Conservation (phyloP, 2,888 invertebrate species). For the Sarcophaga caerulescens region DNA sequence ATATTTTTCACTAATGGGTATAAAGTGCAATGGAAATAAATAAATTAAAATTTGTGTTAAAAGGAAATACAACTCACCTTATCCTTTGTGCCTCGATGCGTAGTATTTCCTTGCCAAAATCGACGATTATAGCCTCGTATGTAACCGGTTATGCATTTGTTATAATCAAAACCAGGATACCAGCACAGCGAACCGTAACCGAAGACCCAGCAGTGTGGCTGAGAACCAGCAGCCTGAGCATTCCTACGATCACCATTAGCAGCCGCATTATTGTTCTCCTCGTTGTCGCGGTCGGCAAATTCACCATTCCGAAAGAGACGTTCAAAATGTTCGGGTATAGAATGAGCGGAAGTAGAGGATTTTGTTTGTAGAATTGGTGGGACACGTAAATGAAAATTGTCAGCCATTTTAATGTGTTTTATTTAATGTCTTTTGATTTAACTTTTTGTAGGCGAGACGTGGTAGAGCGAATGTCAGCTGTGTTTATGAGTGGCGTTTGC, state of each 20-base stretch:
- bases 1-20: too few species aligned
- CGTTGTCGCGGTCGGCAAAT: conserved; percentile 71
- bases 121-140: conserved; percentile 88
- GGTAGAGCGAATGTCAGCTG: conserved; percentile 67
- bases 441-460: background rate
- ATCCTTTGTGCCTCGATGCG: conserved; percentile 88
- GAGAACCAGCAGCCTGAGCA: conserved; percentile 31
- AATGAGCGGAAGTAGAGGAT: conserved; percentile 39
- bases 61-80: conserved; percentile 83
- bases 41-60: background rate
- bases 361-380: conserved; percentile 15
- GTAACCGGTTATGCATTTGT: conserved; percentile 90
- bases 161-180: conserved; percentile 95
- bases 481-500: conserved; percentile 56
- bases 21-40: background rate
- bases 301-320: conserved; percentile 76
- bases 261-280: conserved; percentile 56
- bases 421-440: background rate
- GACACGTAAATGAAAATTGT: conserved; percentile 39
- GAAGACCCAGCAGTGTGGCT: conserved; percentile 88
- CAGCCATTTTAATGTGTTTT: conserved; percentile 23
- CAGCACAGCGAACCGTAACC: conserved; percentile 98
- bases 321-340: conserved; percentile 75
- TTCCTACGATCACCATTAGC: conserved; percentile 24
- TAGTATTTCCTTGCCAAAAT: conserved; percentile 96